Evolutionary conservation across 2,113 vertebrate genomes (phyloP), one percentile per base, ranked within the genome.

Genomic region (Thermophis baileyi): DNA sequence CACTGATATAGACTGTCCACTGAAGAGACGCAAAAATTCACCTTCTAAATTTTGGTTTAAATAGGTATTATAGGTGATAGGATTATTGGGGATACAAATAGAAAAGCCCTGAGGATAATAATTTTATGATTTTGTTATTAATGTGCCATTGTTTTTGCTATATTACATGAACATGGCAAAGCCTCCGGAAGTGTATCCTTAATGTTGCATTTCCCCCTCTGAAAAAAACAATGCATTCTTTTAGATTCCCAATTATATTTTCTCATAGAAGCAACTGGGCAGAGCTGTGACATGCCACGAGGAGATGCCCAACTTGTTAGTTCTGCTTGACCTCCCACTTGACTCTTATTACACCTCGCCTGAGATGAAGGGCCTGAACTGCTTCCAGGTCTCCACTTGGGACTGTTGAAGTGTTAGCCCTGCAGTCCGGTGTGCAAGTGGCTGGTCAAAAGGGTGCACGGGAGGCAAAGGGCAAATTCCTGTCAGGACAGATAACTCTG

Each of bases 391-490:
- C 96, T 96, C 95, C 97, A 97, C 97, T 97, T 97, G 92, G 1
- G 90, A 95, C 96, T 91, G 98, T 94, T 98, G 98, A 98, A 97
- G 97, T 98, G 98, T 98, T 96, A 98, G 98, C 96, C 97, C 93
- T 94, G 91, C 94, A 97, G 97, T 97, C 97, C 97, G 95, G 94
- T 95, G 96, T 96, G 93, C 96, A 96, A 98, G 97, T 95, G 95
- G 95, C 85, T 91, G 91, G 95, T 94, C 94, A 93, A 94, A 95
- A 94, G 97, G 91, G 95, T 92, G 95, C 96, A 91, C 92, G 81
- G 85, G 94, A 97, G 95, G 93, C 92, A 92, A 93, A 95, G 96
- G 91, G 90, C 96, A 96, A 97, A 98, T 98, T 98, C 97, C 97
- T 97, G 57, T 92, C 93, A 51, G 9, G 9, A 54, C 8, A 96